Evolutionary conservation across 2,797 vertebrate species (phyloP), one percentile per base, ranked within the genome.

Genomic region (Falco cherrug): DNA sequence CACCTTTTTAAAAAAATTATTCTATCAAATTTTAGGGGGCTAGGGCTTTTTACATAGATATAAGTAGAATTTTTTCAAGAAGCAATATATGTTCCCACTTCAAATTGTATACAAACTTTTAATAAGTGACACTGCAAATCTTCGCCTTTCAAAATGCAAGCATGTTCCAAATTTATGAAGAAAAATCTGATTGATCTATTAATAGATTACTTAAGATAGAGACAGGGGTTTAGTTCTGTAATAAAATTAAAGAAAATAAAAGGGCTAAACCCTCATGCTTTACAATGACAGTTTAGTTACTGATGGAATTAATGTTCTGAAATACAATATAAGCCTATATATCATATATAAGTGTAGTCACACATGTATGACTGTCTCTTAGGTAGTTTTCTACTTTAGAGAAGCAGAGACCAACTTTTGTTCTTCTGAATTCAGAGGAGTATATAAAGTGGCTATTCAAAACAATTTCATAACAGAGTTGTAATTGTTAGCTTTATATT

Each of bases 21-120:
- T 53, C 54, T 25, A 28, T 31, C 7, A 25, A 24, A 39, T 24
- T 31, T 13, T 3, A 3, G 9, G 7, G 1, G 2, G 1, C 4
- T 56, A n/a, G 5, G 2, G 0, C 10, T 53, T 69, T 84, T n/a
- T 48, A 7, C 25, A 76, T 45, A 61, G 16, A 20, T 14, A 50
- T 13, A 63, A 57, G 7, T 51, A 54, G 10, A 50, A 21, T 7
- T 8, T 35, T 65, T n/a, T 31, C 2, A 41, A 69, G 51, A 84
- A 74, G 7, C 39, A 5, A 25, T 43, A 1, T 4, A 11, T 75
- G 87, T 87, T 64, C 21, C 11, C 6, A 28, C 22, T 39, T 87
- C 24, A 53, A 67, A 74, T 61, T 6, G 2, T 41, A 11, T 11
- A 14, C 1, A 41, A 78, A 13, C 2, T 41, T 83, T 33, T 65